These are phyloP conservation scores for Phaethornis superciliosus DNA, from an alignment of 2,113 vertebrate genomes.

Conservation along the genomic window DNA sequence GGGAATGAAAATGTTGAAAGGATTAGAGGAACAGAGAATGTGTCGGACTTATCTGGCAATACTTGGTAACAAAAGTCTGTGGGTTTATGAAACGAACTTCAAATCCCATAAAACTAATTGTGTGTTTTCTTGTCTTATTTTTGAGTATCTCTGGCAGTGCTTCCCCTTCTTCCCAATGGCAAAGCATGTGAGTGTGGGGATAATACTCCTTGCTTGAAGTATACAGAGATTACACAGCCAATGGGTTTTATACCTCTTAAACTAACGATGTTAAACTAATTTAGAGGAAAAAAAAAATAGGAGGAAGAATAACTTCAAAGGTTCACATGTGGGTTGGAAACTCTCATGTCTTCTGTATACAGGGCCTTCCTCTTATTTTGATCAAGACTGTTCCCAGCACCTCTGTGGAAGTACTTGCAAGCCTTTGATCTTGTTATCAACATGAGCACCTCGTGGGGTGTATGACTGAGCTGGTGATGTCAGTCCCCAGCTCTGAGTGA, in stretches of 20 bases:
- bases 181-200: not conserved
- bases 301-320: slow-evolving; percentile 60
- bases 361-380: slow-evolving; percentile 72
- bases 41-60: slow-evolving; percentile 39
- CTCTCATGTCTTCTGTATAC: slow-evolving; percentile 68
- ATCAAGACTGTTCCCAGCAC: slow-evolving; percentile 69
- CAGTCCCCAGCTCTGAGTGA: not conserved
- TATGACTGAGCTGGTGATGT: slow-evolving; percentile 12
- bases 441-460: slow-evolving; percentile 27
- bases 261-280: slow-evolving; percentile 59
- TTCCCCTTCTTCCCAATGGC: not conserved
- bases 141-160: slow-evolving; percentile 17
- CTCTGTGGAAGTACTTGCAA: slow-evolving; percentile 43
- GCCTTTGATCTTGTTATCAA: slow-evolving; percentile 73
- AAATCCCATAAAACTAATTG: slow-evolving; percentile 31
- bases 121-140: slow-evolving; percentile 36
- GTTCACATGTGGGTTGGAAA: slow-evolving; percentile 65
- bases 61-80: slow-evolving; percentile 21
- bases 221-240: not conserved
- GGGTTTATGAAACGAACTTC: slow-evolving; percentile 56
- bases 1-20: slow-evolving; percentile 32
- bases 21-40: slow-evolving; percentile 42
- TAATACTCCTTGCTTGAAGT: not conserved
- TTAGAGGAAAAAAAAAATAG: not conserved
- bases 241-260: slow-evolving; percentile 13